Percentiles rank a stretch among this genome's conserved stretches.
Evolutionary conservation across 1,140 invertebrate species (phyloP).

Genomic region (Pseudachorutes palmiensis): DNA sequence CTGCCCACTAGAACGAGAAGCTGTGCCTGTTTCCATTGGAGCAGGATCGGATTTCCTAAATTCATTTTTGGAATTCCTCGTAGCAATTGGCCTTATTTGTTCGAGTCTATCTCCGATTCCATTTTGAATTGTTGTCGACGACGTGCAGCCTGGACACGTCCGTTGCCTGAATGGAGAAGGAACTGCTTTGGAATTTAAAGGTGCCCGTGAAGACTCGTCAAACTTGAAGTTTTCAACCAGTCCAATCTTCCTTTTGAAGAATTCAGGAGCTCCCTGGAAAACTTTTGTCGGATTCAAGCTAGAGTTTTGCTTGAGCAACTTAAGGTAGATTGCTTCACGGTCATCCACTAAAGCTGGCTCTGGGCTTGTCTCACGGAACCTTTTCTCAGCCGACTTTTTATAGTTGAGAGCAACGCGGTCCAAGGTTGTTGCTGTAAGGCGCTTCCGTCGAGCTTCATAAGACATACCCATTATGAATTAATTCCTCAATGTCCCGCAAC

Average conservation of each 20-base stretch:
- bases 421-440: neutral
- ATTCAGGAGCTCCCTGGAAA: conserved; percentile 4
- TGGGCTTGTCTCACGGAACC: neutral
- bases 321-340: neutral
- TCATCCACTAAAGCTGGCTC: neutral
- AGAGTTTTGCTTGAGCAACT: neutral
- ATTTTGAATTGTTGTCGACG: too few species aligned
- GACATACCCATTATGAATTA: neutral
- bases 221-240: neutral
- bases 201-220: neutral
- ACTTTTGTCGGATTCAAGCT: neutral
- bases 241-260: conserved; percentile 1
- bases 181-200: neutral
- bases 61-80: too few species aligned
- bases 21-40: too few species aligned
- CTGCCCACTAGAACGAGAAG: too few species aligned
- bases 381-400: neutral
- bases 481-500: neutral
- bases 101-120: too few species aligned
- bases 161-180: neutral
- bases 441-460: neutral
- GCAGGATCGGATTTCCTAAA: too few species aligned
- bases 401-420: neutral
- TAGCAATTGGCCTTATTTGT: too few species aligned
- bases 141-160: too few species aligned